These are phyloP conservation scores for Cylindroiulus punctatus DNA, from an alignment of 2,888 invertebrate genomes.

Conservation along the genomic window DNA sequence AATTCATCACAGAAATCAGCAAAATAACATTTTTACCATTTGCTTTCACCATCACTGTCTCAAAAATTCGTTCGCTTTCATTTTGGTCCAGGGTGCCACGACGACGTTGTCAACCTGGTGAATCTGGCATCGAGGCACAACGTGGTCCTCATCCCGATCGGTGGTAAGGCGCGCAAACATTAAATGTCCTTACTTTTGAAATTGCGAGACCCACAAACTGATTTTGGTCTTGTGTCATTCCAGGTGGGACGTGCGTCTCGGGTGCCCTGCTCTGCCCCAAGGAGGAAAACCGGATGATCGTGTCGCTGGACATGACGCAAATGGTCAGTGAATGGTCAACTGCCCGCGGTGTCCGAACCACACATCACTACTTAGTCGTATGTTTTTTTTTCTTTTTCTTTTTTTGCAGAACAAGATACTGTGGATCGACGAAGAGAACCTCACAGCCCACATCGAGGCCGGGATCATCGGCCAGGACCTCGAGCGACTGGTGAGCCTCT, in stretches of 20 bases:
- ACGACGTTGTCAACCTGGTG: constrained; percentile 85
- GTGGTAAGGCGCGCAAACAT: constrained; percentile 69
- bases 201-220: too few relatives aligned
- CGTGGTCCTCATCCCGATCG: constrained; percentile 90
- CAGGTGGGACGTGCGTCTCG: constrained; percentile 89
- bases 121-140: constrained; percentile 77
- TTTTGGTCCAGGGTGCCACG: constrained; percentile 71
- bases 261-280: constrained; percentile 86
- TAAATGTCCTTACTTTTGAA: too few relatives aligned
- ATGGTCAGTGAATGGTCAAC: constrained; percentile 74
- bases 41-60: too few relatives aligned
- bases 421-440: constrained; percentile 89
- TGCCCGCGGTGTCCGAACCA: neutral
- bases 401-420: constrained; percentile 80
- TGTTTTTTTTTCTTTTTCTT: too few relatives aligned
- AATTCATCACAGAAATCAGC: too few relatives aligned
- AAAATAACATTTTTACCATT: too few relatives aligned
- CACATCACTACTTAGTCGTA: too few relatives aligned
- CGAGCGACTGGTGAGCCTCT: constrained; percentile 72
- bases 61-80: too few relatives aligned
- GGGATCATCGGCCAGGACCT: constrained; percentile 96
- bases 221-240: too few relatives aligned
- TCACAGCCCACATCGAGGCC: constrained; percentile 83
- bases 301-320: constrained; percentile 91
- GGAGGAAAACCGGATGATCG: constrained; percentile 80